A percentile compares a stretch with the other conserved stretches of the same genome.
Conservation (phyloP, 1,140 invertebrate species). For the Dinoponera quadriceps region DNA sequence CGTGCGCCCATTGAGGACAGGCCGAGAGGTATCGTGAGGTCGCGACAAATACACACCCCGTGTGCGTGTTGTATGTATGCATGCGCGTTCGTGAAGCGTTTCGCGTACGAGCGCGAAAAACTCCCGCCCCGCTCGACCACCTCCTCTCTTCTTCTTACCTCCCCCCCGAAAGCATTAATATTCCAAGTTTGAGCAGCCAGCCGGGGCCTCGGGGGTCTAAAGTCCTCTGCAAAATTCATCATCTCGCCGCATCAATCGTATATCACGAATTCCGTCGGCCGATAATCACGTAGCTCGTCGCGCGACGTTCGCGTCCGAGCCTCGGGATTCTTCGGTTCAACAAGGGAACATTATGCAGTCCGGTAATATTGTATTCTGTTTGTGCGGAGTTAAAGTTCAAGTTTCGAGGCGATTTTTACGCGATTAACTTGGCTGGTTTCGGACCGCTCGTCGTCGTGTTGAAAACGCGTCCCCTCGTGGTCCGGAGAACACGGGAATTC, state of each 20-base stretch:
- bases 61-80: no score
- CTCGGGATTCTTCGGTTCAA: constrained; percentile 3
- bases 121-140: background rate
- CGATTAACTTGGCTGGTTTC: background rate
- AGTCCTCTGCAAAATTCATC: constrained; percentile 30
- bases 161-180: constrained; percentile 31
- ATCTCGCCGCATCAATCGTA: constrained; percentile 27
- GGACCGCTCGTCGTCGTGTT: background rate
- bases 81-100: no score
- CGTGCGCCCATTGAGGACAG: constrained; percentile 58
- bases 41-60: constrained; percentile 41
- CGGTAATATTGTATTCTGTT: constrained; percentile 12
- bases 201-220: background rate
- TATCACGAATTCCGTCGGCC: constrained; percentile 26
- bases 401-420: background rate
- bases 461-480: no score
- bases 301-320: background rate
- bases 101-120: no score
- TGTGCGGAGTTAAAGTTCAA: background rate
- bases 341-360: background rate
- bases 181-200: constrained; percentile 9
- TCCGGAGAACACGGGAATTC: no score
- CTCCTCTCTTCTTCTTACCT: background rate
- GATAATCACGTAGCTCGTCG: constrained; percentile 43
- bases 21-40: constrained; percentile 33